These are phyloP conservation scores for Ceriagrion tenellum DNA, from an alignment of 2,888 invertebrate genomes.

Conservation along the genomic window DNA sequence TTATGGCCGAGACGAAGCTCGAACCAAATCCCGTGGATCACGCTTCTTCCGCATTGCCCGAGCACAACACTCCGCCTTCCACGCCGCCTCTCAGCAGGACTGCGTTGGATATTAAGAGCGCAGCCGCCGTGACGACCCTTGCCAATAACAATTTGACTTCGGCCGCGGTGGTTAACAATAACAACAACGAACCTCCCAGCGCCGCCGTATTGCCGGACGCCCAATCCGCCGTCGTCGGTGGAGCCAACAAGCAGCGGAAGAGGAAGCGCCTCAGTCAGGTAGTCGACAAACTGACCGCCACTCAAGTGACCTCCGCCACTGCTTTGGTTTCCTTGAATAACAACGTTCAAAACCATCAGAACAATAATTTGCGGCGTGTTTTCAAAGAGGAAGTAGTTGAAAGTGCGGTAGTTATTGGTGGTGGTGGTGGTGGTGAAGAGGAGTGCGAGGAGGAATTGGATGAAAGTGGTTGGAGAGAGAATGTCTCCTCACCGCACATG, in stretches of 20 bases:
- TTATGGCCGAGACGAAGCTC: constrained; percentile 86
- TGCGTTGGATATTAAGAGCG: constrained; percentile 73
- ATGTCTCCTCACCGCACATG: constrained; percentile 64
- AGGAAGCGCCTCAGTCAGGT: constrained; percentile 89
- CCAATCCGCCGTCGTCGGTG: neutral
- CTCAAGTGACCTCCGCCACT: constrained; percentile 73
- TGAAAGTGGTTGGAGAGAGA: constrained; percentile 70
- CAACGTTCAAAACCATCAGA: constrained; percentile 77
- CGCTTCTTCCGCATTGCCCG: constrained; percentile 75
- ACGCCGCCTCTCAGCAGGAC: constrained; percentile 72
- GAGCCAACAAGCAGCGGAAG: constrained; percentile 83
- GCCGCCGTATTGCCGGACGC: constrained; percentile 76
- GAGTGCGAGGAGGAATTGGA: constrained; percentile 73
- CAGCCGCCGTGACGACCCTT: constrained; percentile 76
- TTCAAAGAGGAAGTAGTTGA: constrained; percentile 16
- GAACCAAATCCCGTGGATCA: constrained; percentile 83
- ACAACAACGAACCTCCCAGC: constrained; percentile 77
- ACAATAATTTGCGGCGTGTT: constrained; percentile 75
- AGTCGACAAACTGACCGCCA: constrained; percentile 85
- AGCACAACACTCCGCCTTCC: constrained; percentile 69
- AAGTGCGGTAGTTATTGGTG: neutral
- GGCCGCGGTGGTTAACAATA: constrained; percentile 82
- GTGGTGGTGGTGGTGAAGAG: constrained; percentile 69
- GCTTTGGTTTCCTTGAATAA: constrained; percentile 77
- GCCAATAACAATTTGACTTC: constrained; percentile 83